phyloP scores from a whole-genome alignment of 2,888 invertebrate genomes.

The Calephelis perditalis region DNA sequence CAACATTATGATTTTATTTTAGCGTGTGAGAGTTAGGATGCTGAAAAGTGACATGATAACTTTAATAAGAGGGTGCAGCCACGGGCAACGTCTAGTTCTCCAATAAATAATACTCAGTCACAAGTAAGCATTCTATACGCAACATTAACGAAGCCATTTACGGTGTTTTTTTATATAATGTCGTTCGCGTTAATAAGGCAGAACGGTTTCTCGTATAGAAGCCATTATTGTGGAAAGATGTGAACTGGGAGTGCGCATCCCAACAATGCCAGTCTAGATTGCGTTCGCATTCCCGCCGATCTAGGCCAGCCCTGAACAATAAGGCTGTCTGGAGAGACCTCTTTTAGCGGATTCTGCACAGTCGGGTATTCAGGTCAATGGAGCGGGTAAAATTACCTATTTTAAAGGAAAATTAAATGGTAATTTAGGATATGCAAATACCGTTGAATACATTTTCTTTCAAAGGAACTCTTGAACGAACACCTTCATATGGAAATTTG shows the following conservation, averaged over 20 bases:
- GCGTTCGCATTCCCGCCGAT: constrained; percentile 67
- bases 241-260: constrained; percentile 46
- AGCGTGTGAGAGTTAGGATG: too few species aligned
- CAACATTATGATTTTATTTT: too few species aligned
- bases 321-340: constrained; percentile 53
- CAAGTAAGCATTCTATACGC: too few species aligned
- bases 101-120: too few species aligned
- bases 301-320: constrained; percentile 64
- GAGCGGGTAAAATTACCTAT: constrained; percentile 54
- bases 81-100: too few species aligned
- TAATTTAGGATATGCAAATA: constrained; percentile 27
- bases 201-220: constrained; percentile 13
- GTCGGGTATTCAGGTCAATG: constrained; percentile 61
- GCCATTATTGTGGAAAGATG: not conserved
- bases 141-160: too few species aligned
- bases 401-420: constrained; percentile 34
- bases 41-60: too few species aligned
- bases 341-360: constrained; percentile 55
- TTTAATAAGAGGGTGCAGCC: too few species aligned
- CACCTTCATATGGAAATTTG: not conserved
- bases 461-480: constrained; percentile 19
- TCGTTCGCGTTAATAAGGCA: constrained; percentile 16
- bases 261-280: constrained; percentile 65
- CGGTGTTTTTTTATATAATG: not conserved
- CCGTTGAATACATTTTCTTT: constrained; percentile 27